Percentiles rank a stretch among this genome's conserved stretches.
Evolutionary conservation across 2,113 vertebrate species (phyloP).

Genomic region (western clawed frog (Xenopus tropicalis)): UCB_Xtro_10.0 CM004450.2:40807501-40808000

Average conservation of each 20-base stretch:
- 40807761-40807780: slow-evolving; percentile 39
- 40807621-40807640: not conserved
- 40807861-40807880: not conserved
- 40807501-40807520: slow-evolving; percentile 52
- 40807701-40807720: slow-evolving; percentile 23
- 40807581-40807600: slow-evolving; percentile 49
- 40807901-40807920: too few species aligned
- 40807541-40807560: slow-evolving; percentile 53
- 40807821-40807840: not conserved
- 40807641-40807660: not conserved
- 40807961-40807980: too few species aligned
- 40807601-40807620: slow-evolving; percentile 50
- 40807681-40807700: slow-evolving; percentile 1
- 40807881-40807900: too few species aligned
- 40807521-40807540: slow-evolving; percentile 44
- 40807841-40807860: not conserved
- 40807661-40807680: not conserved
- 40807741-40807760: slow-evolving; percentile 8
- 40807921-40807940: too few species aligned
- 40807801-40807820: not conserved
- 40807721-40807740: slow-evolving; percentile 27
- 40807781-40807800: not conserved
- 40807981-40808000: too few species aligned
- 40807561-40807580: slow-evolving; percentile 52
- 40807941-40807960: too few species aligned